Evolutionary conservation across 2,113 vertebrate genomes (phyloP), one percentile per base, ranked within the genome.

Genomic region (Bufo gargarizans): DNA sequence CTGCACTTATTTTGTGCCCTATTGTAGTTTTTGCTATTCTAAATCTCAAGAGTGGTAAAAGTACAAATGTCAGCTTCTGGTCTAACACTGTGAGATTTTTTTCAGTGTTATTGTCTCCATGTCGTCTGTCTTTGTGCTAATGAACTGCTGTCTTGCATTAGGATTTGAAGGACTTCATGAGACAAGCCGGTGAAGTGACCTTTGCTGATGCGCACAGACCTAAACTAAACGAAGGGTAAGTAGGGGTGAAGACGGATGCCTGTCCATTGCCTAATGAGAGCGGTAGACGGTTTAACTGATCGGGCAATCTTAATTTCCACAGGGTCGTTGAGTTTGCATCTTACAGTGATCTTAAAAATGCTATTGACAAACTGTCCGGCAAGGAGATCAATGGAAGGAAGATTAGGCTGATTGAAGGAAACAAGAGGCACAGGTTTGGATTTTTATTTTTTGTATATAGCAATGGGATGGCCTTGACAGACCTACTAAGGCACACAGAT

Each of bases 151-250:
- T 94, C 92, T 96, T 96, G 91, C 94, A 91, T 95, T 97, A 99
- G 98, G 98, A 99, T 94, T 95, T 99, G 93, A 99, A 99, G 95
- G 98, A 99, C 97, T 99, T 99, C 96, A 99, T 99, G 98, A 97
- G 98, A 92, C 98, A 99, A 95, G 98, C 98, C 91, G 98, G 98
- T 91, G 98, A 99, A 93, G 98, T 99, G 94, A 99, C 97, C 88
- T 99, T 99, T 95, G 98, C 98, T 86, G 98, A 99, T 90, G 98
- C 98, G 93, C 98, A 99, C 87, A 95, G 98, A 45, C 97, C 97
- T 91, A 98, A 98, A 87, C 94, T 98, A 92, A 99, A 99, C 92
- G 97, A 99, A 96, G 97, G 97, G 97, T 99, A 92, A 95, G 95
- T 67, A 3, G 50, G 53, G 13, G 69, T 71, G 33, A 6, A 71